Base-by-base conservation (phyloP, 2,797 vertebrate genomes). In the Squalus acanthias region DNA sequence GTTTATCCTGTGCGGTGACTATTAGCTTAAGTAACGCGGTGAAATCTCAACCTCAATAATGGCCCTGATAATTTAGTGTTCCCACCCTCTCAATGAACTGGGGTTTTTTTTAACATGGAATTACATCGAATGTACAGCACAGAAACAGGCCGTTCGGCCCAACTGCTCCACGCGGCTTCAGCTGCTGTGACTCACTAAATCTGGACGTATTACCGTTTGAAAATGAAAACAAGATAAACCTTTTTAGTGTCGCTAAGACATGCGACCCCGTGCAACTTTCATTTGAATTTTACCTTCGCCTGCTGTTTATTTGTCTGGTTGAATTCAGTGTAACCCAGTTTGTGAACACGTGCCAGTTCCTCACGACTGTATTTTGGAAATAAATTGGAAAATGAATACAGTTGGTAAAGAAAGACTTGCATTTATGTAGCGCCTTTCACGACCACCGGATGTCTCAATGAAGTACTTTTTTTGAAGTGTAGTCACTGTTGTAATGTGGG, bases 341-440 rank as follows among this genome's bases (percentile, higher is more conserved):
- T n/a, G 88, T n/a, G 10, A n/a, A 17, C 88, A n/a, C 33, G 26
- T 91, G 88, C 88, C 50, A 57, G 88, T 63, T n/a, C 12, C 57
- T 60, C 89, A 92, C 57, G 65, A 65, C 89, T 65, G 89, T 92
- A 92, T 50, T 91, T 65, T 92, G 89, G 57, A 92, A 92, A 65
- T 65, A 92, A 92, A 8, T 92, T 63, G 26, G 29, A 65, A 60
- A 65, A n/a, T 65, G 33, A 33, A 29, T 74, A 26, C 87, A 88
- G 53, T 29, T 57, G 53, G 85, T 50, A 39, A 39, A 39, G 39
- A 39, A 39, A 39, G 39, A 39, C 39, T 39, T 39, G 39, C 39
- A 39, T 39, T 39, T 39, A 39, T 39, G 0, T 39, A 39, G 39
- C 39, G 39, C 39, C 39, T 39, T 39, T 39, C 39, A 39, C 39